Conservation (phyloP, 2,888 invertebrate genomes). For the Tribolium freemani region DNA sequence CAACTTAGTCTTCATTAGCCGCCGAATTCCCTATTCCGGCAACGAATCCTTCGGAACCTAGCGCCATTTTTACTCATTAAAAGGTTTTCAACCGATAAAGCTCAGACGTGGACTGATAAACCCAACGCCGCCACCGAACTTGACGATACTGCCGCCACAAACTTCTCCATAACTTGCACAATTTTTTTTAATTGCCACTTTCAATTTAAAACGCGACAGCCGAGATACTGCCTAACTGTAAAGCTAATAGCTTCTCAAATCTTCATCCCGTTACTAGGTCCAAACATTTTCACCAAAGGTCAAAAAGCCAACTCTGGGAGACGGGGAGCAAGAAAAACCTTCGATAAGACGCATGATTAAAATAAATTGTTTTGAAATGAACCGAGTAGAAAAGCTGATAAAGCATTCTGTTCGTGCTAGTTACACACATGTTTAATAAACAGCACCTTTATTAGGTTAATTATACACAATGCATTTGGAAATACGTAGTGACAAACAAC, state of each 20-base stretch:
- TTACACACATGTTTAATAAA: constrained; percentile 47
- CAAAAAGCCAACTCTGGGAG: not conserved
- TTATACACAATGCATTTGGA: constrained; percentile 47
- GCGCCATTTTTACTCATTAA: constrained; percentile 43
- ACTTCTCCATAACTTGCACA: not conserved
- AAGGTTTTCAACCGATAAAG: constrained; percentile 41
- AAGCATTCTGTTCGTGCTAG: constrained; percentile 52
- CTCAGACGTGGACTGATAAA: constrained; percentile 41
- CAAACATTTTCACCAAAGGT: constrained; percentile 1
- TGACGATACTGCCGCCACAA: constrained; percentile 12
- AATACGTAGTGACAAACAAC: constrained; percentile 38
- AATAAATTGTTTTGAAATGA: constrained; percentile 36
- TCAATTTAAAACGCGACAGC: constrained; percentile 17
- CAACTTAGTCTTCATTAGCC: constrained; percentile 39
- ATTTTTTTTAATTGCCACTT: constrained; percentile 1
- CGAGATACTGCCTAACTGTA: constrained; percentile 30
- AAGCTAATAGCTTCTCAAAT: constrained; percentile 18
- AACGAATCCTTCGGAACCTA: constrained; percentile 31
- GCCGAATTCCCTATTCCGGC: constrained; percentile 32
- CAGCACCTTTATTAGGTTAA: constrained; percentile 51
- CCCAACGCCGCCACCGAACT: constrained; percentile 12
- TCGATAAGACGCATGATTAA: constrained; percentile 33
- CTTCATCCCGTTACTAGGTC: not conserved
- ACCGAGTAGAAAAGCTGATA: constrained; percentile 50
- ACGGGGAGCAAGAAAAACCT: constrained; percentile 6